Conservation (phyloP, 2,113 vertebrate species). For the Tiliqua scincoides region DNA sequence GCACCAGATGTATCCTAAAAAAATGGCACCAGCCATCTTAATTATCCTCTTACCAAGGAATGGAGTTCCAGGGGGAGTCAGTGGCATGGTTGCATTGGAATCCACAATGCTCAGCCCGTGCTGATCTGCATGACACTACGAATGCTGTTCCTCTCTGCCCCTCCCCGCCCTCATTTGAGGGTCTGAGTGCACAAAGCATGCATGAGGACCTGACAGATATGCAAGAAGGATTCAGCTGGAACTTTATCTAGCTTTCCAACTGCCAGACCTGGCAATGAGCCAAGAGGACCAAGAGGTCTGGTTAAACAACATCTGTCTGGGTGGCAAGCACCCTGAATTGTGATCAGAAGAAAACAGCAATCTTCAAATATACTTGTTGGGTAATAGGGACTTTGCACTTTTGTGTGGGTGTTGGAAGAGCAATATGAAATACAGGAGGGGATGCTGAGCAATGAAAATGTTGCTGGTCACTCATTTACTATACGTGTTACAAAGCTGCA, state of each 20-base stretch:
- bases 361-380: background rate
- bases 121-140: too few relatives aligned
- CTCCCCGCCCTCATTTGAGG: too few relatives aligned
- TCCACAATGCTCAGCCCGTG: too few relatives aligned
- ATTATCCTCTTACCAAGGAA: too few relatives aligned
- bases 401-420: background rate
- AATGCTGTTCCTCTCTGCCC: too few relatives aligned
- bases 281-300: background rate
- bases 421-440: background rate
- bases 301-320: background rate
- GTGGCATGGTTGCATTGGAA: too few relatives aligned
- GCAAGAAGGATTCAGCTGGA: background rate
- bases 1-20: too few relatives aligned
- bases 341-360: background rate
- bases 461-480: background rate
- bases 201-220: too few relatives aligned
- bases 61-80: too few relatives aligned
- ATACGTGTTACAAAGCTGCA: too few relatives aligned
- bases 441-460: background rate
- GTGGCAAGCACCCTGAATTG: background rate
- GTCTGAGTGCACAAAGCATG: too few relatives aligned
- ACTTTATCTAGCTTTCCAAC: background rate
- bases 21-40: too few relatives aligned
- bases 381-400: background rate
- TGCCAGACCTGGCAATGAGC: background rate